Conservation (phyloP, 1,140 invertebrate species). For the Bombus impatiens region DNA sequence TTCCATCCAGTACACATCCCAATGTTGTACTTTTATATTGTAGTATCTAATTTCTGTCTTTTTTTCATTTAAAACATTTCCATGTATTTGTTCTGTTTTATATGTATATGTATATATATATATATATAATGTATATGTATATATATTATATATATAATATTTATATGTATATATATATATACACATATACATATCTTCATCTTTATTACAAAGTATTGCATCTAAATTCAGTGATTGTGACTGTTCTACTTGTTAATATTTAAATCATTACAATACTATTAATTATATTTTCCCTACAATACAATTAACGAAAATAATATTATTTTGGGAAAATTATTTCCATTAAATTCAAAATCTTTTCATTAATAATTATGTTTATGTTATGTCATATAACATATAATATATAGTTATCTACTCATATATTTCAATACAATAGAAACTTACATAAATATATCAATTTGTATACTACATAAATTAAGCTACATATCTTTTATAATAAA, state of each 20-base stretch:
- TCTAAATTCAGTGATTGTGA: constrained; percentile 72
- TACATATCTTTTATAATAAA: constrained; percentile 32
- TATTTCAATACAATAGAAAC: constrained; percentile 14
- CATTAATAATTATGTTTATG: not conserved
- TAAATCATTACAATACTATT: constrained; percentile 20
- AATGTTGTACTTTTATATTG: constrained; percentile 64
- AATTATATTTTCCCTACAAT: constrained; percentile 16
- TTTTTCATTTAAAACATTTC: constrained; percentile 55
- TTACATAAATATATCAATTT: constrained; percentile 38
- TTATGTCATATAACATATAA: constrained; percentile 21
- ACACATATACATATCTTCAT: constrained; percentile 22
- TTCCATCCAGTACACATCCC: constrained; percentile 76
- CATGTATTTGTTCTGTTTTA: constrained; percentile 56
- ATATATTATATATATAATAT: not conserved
- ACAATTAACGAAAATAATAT: constrained; percentile 38
- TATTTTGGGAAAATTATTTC: constrained; percentile 21
- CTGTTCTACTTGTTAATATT: constrained; percentile 48
- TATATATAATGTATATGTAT: not conserved
- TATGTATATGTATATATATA: not conserved
- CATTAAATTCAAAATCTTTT: constrained; percentile 42
- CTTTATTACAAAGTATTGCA: constrained; percentile 61
- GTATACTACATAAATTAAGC: constrained; percentile 43
- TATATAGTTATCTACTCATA: constrained; percentile 15
- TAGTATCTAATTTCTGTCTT: constrained; percentile 55
- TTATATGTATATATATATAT: too few relatives aligned